Evolutionary conservation across 2,888 invertebrate genomes (phyloP).

Genomic region (Drosophila mulleri): DNA sequence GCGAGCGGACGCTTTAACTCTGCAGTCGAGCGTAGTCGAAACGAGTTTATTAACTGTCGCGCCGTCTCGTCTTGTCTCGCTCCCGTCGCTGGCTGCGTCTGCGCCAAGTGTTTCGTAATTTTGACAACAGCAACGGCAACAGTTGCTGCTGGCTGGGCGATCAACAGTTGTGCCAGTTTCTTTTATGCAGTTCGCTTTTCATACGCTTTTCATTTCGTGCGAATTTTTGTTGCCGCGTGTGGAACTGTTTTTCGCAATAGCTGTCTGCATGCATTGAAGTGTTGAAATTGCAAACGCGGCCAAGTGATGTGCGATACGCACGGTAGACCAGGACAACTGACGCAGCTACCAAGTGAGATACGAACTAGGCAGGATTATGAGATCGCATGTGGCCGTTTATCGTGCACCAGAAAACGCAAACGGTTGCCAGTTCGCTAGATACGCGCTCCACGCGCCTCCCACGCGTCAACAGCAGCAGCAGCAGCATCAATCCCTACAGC

Average conservation of each 20-base stretch:
- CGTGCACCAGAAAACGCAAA: slow-evolving; percentile 74
- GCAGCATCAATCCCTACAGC: slow-evolving; percentile 12
- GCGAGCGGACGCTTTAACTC: slow-evolving; percentile 75
- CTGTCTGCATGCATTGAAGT: slow-evolving; percentile 54
- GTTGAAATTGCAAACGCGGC: slow-evolving; percentile 63
- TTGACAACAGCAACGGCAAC: slow-evolving; percentile 31
- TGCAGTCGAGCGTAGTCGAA: slow-evolving; percentile 25
- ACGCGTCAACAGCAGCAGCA: slow-evolving; percentile 20
- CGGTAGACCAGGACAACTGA: slow-evolving; percentile 36
- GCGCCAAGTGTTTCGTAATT: slow-evolving; percentile 80
- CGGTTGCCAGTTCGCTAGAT: slow-evolving; percentile 62
- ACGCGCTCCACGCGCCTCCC: slow-evolving; percentile 46
- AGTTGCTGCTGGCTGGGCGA: slow-evolving; percentile 26
- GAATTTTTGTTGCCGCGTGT: slow-evolving; percentile 53
- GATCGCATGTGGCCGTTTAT: slow-evolving; percentile 79
- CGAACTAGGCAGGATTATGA: slow-evolving; percentile 75
- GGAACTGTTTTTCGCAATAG: slow-evolving; percentile 55
- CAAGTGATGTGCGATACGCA: slow-evolving; percentile 70
- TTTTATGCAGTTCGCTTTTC: slow-evolving; percentile 63
- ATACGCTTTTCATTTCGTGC: slow-evolving; percentile 66
- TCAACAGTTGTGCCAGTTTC: slow-evolving; percentile 75
- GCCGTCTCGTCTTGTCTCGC: slow-evolving; percentile 25
- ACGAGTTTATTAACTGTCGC: slow-evolving; percentile 39
- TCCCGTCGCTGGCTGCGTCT: slow-evolving; percentile 38
- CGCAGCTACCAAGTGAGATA: slow-evolving; percentile 41